Evolutionary conservation across 2,888 invertebrate genomes (phyloP), one percentile per base, ranked within the genome.

Genomic region (Pelosia muscerda): DNA sequence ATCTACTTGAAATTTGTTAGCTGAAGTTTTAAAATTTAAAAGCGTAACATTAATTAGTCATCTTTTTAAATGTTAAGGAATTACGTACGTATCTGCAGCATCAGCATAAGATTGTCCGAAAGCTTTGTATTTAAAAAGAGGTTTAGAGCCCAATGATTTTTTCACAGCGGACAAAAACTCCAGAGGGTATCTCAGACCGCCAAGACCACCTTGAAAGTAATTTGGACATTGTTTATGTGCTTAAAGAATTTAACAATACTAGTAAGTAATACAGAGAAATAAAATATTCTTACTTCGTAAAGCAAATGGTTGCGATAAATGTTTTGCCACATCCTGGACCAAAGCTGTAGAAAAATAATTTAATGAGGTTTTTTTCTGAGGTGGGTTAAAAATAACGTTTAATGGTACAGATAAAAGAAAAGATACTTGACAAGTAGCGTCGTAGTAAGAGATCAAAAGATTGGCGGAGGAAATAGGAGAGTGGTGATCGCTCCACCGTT

Each of bases 271-370:
- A 42, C 38, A 38, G 28, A 49, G n/a, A 22, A n/a, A 53, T 13
- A 23, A n/a, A 49, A 56, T n/a, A 8, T 31, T 57, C 91, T 89
- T 84, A 92, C 92, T 92, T 83, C 88, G 82, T 63, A 92, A 38
- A 5, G 92, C 92, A 31, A 88, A 75, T 8, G 84, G 78, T 73
- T 92, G 92, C 2, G 92, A 92, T 31, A 92, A 74, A 83, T 89
- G 81, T 66, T 79, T 87, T 2, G 87, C 69, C 0, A 82, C 89
- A 69, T 92, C 92, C 58, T 83, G 77, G 49, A 91, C 79, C 61
- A 87, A 71, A 66, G 84, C 92, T 92, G 83, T 10, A 31, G n/a
- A 26, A 49, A 59, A 31, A 57, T 22, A n/a, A 31, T 26, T 9
- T 15, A 28, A 66, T 28, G 31, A 3, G 49, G 19, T 59, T 26